Conservation (phyloP, 1,140 invertebrate genomes). For the Drosophila truncata region DNA sequence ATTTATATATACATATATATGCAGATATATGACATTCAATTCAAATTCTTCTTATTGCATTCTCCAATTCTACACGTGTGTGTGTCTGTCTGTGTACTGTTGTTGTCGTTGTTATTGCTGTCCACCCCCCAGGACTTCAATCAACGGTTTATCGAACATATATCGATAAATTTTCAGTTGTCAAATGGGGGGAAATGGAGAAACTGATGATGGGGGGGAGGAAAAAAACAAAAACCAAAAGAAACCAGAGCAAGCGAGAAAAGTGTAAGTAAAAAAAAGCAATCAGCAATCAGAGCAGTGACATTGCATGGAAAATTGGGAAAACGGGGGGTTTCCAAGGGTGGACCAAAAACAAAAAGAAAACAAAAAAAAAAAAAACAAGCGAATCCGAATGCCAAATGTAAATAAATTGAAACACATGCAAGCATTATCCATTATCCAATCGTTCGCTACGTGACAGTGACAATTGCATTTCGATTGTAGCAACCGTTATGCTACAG, state of each 20-base stretch:
- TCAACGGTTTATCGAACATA: constrained; percentile 36
- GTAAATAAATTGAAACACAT: constrained; percentile 59
- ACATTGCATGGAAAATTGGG: constrained; percentile 10
- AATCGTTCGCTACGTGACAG: constrained; percentile 50
- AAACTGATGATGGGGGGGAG: background rate
- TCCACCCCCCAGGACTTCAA: constrained; percentile 12
- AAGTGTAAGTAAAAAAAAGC: constrained; percentile 37
- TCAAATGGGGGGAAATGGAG: constrained; percentile 12
- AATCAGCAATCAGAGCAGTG: constrained; percentile 32
- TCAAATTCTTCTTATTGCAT: constrained; percentile 22
- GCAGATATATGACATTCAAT: constrained; percentile 8
- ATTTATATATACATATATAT: constrained; percentile 6
- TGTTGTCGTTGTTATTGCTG: constrained; percentile 25
- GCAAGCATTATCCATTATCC: constrained; percentile 56
- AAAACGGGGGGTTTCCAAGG: background rate
- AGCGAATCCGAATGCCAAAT: constrained; percentile 51
- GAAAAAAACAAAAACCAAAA: background rate
- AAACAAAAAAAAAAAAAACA: constrained; percentile 22
- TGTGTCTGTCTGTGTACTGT: constrained; percentile 13
- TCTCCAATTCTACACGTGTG: constrained; percentile 38
- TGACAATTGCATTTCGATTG: constrained; percentile 54
- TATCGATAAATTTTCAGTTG: constrained; percentile 47
- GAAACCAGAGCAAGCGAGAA: constrained; percentile 11
- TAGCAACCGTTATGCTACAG: constrained; percentile 21
- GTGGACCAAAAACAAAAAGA: constrained; percentile 6